Evolutionary conservation across 23 tunicate species (phyloP).

Genomic region (Phallusia fumigata): DNA sequence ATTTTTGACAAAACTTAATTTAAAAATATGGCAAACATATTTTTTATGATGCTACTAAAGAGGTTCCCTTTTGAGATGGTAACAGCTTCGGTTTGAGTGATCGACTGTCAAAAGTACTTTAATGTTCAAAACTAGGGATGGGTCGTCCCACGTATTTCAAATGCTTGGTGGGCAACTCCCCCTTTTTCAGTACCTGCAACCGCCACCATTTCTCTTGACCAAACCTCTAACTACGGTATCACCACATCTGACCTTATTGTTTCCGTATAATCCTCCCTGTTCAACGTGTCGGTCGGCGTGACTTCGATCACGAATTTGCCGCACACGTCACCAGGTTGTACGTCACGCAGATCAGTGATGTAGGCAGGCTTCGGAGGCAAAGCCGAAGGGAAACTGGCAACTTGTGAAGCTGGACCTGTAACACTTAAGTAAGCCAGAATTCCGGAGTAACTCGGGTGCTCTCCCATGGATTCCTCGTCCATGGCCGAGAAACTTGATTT

Average conservation of each 20-base stretch:
- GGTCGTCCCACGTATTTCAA: too few relatives aligned
- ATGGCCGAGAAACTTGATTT: constrained; percentile 16
- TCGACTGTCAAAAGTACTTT: too few relatives aligned
- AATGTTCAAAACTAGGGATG: too few relatives aligned
- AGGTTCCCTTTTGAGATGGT: too few relatives aligned
- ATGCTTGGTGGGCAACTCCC: neutral
- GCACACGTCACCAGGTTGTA: constrained; percentile 27
- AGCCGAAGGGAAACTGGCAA: constrained; percentile 18
- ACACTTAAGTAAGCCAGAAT: constrained; percentile 23
- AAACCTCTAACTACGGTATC: too few relatives aligned
- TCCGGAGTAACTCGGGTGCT: constrained; percentile 36
- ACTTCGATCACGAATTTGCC: constrained; percentile 60
- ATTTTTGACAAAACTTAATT: too few relatives aligned
- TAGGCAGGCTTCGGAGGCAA: constrained; percentile 27
- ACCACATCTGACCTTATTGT: neutral
- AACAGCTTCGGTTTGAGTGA: too few relatives aligned
- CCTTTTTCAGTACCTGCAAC: too few relatives aligned
- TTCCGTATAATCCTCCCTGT: constrained; percentile 35
- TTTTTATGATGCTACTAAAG: too few relatives aligned
- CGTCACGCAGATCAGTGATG: constrained; percentile 38
- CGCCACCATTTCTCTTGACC: too few relatives aligned
- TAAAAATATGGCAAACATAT: too few relatives aligned
- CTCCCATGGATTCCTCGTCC: constrained; percentile 49
- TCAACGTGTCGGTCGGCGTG: constrained; percentile 47
- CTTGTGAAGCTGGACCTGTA: constrained; percentile 2